Evolutionary conservation across 2,113 vertebrate species (phyloP).

Genomic region (Leptocoma aspasia): DNA sequence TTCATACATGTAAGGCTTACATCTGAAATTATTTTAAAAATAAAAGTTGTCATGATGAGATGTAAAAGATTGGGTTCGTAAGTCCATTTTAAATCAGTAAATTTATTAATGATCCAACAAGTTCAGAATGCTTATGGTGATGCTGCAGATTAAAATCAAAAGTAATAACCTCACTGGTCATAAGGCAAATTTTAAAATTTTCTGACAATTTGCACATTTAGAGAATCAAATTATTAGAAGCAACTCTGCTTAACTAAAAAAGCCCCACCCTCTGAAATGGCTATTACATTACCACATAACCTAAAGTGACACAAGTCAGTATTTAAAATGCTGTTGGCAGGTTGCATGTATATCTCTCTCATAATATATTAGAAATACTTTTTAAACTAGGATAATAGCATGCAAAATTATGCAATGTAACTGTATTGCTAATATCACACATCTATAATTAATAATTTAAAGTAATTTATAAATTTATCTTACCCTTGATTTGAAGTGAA

Average conservation of each 20-base stretch:
- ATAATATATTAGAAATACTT: slow-evolving; percentile 49
- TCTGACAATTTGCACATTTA: slow-evolving; percentile 21
- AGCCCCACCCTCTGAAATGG: slow-evolving; percentile 24
- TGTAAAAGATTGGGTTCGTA: background rate
- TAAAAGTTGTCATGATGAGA: background rate
- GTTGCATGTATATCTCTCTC: slow-evolving; percentile 29
- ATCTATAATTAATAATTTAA: slow-evolving; percentile 73
- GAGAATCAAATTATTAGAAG: background rate
- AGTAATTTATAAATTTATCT: slow-evolving; percentile 75
- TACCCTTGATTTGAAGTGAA: slow-evolving; percentile 79
- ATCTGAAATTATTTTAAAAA: background rate
- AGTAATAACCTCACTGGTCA: background rate
- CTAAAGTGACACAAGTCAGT: slow-evolving; percentile 41
- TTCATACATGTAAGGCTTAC: background rate
- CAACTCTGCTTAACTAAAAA: slow-evolving; percentile 38
- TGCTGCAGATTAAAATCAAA: slow-evolving; percentile 5
- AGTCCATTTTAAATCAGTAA: background rate
- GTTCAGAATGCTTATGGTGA: background rate
- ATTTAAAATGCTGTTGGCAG: slow-evolving; percentile 16
- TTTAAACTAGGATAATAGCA: slow-evolving; percentile 58
- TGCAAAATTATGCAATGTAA: slow-evolving; percentile 67
- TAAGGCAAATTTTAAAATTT: slow-evolving; percentile 43
- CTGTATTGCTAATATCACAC: slow-evolving; percentile 61
- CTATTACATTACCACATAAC: slow-evolving; percentile 35
- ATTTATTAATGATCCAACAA: background rate